Percentiles rank a stretch among this genome's conserved stretches.
These are phyloP conservation scores for Galeopsomyia nigrocyanea DNA, from an alignment of 2,888 invertebrate genomes.

Conservation along the genomic window DNA sequence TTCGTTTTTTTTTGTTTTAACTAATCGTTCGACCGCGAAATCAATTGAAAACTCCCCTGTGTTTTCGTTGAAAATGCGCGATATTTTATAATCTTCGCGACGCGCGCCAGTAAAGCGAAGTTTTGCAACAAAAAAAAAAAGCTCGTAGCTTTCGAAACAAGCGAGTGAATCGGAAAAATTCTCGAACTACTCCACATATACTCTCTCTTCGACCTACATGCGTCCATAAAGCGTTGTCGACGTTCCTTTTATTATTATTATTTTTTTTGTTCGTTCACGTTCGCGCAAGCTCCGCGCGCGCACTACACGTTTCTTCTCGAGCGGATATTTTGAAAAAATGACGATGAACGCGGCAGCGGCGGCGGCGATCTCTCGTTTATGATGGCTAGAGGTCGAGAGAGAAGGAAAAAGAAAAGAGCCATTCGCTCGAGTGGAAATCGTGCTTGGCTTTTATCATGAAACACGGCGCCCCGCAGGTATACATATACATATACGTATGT, in stretches of 20 bases:
- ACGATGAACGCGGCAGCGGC: not conserved
- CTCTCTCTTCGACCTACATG: not conserved
- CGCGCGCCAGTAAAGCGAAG: too few species aligned
- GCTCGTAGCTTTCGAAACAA: too few species aligned
- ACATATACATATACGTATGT: too few species aligned
- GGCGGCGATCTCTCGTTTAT: constrained; percentile 20
- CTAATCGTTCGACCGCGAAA: too few species aligned
- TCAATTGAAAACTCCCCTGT: too few species aligned
- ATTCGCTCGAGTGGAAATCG: constrained; percentile 30
- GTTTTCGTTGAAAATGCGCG: too few species aligned
- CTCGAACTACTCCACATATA: not conserved
- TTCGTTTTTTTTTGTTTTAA: too few species aligned
- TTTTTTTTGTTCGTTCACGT: not conserved
- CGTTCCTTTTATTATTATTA: not conserved
- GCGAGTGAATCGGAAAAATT: too few species aligned
- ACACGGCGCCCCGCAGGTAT: constrained; percentile 3
- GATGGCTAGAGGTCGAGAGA: constrained; percentile 1
- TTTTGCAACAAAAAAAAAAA: too few species aligned
- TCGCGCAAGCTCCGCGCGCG: not conserved
- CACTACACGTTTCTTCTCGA: not conserved
- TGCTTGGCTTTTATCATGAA: constrained; percentile 26
- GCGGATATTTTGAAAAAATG: constrained; percentile 4
- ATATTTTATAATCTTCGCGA: too few species aligned
- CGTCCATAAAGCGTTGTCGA: too few species aligned
- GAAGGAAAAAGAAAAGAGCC: not conserved